Conservation (phyloP, 2,797 vertebrate species). For the Stomatorhinus walkeri region DNA sequence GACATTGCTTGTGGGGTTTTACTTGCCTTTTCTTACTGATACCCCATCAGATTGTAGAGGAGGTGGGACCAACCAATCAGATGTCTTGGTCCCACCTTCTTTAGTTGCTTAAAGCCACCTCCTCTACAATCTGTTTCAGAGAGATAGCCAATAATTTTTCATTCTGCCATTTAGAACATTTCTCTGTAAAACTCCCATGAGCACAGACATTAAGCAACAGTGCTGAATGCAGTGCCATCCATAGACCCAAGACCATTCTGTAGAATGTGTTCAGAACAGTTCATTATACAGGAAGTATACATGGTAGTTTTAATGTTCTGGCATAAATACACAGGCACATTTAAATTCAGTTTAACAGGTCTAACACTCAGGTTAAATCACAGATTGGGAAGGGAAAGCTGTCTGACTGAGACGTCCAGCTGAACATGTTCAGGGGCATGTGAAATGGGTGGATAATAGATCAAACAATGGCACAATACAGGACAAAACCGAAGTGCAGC, state of each 20-base stretch:
- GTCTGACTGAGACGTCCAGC: background rate
- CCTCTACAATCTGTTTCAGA: background rate
- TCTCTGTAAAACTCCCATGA: background rate
- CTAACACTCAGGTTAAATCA: background rate
- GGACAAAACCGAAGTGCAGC: background rate
- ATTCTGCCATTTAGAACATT: background rate
- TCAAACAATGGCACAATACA: background rate
- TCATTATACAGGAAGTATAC: background rate
- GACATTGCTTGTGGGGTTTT: background rate
- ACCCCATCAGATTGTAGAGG: background rate
- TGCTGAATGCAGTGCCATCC: background rate
- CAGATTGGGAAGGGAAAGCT: background rate
- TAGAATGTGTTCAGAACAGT: background rate
- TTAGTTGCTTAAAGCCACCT: background rate
- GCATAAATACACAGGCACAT: background rate
- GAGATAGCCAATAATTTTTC: background rate
- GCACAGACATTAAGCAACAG: background rate
- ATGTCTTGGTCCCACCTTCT: background rate
- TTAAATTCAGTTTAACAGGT: background rate
- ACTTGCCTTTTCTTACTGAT: background rate
- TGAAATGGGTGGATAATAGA: background rate
- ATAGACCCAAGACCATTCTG: background rate
- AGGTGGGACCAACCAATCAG: background rate
- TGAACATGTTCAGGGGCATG: too few species aligned
- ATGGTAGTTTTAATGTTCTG: background rate